Percentiles rank a stretch among this genome's conserved stretches.
Evolutionary conservation across 2,888 invertebrate genomes (phyloP).

Genomic region (Napeogenes inachia): DNA sequence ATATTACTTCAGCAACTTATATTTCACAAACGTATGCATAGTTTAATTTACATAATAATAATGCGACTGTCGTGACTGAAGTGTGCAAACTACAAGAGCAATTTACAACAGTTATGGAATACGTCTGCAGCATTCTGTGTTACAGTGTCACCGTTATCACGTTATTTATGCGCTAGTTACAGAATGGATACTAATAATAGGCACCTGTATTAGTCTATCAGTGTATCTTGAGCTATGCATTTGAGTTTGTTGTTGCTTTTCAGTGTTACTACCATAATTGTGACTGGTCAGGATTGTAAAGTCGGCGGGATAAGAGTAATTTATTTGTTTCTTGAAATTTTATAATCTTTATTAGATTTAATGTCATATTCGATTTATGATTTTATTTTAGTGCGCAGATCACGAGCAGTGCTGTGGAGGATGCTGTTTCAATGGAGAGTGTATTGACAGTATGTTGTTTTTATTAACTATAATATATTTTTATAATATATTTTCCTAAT

Average conservation of each 20-base stretch:
- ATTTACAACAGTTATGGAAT: constrained; percentile 10
- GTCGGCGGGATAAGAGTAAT: constrained; percentile 58
- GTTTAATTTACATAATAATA: neutral
- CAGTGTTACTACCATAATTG: constrained; percentile 32
- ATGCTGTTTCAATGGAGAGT: constrained; percentile 72
- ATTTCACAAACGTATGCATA: too few species aligned
- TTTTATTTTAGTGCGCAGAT: constrained; percentile 64
- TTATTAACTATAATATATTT: neutral
- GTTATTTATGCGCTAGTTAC: constrained; percentile 12
- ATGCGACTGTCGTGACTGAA: constrained; percentile 1
- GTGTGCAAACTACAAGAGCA: neutral
- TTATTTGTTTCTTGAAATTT: neutral
- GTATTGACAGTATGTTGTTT: constrained; percentile 71
- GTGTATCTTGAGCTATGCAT: constrained; percentile 22
- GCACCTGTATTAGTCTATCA: constrained; percentile 6
- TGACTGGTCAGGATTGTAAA: constrained; percentile 56
- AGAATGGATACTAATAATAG: neutral
- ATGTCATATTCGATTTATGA: constrained; percentile 7
- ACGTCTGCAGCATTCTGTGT: constrained; percentile 8
- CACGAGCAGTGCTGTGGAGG: constrained; percentile 78
- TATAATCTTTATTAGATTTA: too few species aligned
- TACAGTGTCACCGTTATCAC: constrained; percentile 11
- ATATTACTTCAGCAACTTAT: too few species aligned
- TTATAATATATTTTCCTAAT: neutral
- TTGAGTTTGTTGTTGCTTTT: constrained; percentile 32